These are phyloP conservation scores for Serripes groenlandicus DNA, from an alignment of 2,888 invertebrate genomes.

Conservation along the genomic window DNA sequence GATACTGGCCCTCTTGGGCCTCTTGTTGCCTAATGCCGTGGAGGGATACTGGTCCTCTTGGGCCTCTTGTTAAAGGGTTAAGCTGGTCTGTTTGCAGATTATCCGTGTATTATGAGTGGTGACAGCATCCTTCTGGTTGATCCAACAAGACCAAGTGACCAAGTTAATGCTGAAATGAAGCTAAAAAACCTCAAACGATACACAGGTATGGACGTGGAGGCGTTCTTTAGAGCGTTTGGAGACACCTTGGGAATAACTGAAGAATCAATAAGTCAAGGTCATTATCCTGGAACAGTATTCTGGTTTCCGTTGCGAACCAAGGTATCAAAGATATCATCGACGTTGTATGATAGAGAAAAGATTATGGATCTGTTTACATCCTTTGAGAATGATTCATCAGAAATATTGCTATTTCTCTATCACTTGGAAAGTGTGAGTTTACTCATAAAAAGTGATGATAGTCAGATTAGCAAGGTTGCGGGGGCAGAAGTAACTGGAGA, in stretches of 20 bases:
- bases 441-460: neutral
- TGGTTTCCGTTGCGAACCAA: conserved; percentile 80
- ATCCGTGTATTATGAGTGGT: conserved; percentile 81
- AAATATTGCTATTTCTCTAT: conserved; percentile 81
- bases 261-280: conserved; percentile 58
- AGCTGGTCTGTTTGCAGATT: conserved; percentile 75
- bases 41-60: too few relatives aligned
- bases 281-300: conserved; percentile 80
- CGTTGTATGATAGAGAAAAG: conserved; percentile 71
- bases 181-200: conserved; percentile 37
- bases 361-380: conserved; percentile 73
- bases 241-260: conserved; percentile 68
- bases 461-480: neutral
- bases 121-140: conserved; percentile 78
- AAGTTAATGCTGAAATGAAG: conserved; percentile 37
- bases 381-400: conserved; percentile 76
- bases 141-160: conserved; percentile 66
- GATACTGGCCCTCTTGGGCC: too few relatives aligned
- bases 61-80: too few relatives aligned
- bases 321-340: conserved; percentile 76
- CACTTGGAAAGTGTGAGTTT: conserved; percentile 72
- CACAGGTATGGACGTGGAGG: conserved; percentile 55
- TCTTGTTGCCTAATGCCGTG: too few relatives aligned
- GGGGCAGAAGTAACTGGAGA: conserved; percentile 15
- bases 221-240: conserved; percentile 64